Percentiles rank a stretch among this genome's conserved stretches.
phyloP scores from a whole-genome alignment of 2,797 vertebrate species.

The Eptatretus atami region DNA sequence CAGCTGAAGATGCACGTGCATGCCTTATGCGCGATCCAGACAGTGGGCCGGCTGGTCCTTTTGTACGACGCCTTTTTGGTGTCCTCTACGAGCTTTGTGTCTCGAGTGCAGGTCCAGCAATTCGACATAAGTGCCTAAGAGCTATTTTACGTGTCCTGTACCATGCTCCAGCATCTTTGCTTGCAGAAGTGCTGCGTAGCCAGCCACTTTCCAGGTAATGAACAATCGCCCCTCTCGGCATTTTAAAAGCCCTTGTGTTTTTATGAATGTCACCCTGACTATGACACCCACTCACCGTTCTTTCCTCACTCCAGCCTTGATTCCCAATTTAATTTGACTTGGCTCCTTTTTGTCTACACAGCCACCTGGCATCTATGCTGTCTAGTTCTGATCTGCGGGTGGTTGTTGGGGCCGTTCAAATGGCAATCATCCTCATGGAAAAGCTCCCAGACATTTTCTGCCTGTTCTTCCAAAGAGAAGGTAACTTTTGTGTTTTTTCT shows the following conservation, averaged over 20 bases:
- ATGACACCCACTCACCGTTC: no score
- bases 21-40: conserved; percentile 83
- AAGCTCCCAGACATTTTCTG: conserved; percentile 95
- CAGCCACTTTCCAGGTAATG: conserved; percentile 86
- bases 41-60: conserved; percentile 87
- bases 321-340: conserved; percentile 7
- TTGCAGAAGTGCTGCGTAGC: conserved; percentile 94
- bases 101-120: conserved; percentile 89
- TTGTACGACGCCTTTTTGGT: conserved; percentile 94
- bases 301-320: neutral
- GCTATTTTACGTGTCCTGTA: conserved; percentile 99
- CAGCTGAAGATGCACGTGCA: conserved; percentile 81
- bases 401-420: conserved; percentile 92
- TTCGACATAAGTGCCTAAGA: conserved; percentile 99
- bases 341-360: conserved; percentile 16
- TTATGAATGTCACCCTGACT: no score
- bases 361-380: conserved; percentile 98
- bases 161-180: conserved; percentile 93
- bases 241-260: no score
- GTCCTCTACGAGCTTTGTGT: conserved; percentile 99
- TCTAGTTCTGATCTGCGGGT: conserved; percentile 99
- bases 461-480: conserved; percentile 98
- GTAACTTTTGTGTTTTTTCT: conserved; percentile 16
- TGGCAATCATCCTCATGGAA: conserved; percentile 99
- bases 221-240: no score